Base-by-base conservation (phyloP, 2,797 vertebrate genomes). In the Siniperca undulata region DNA sequence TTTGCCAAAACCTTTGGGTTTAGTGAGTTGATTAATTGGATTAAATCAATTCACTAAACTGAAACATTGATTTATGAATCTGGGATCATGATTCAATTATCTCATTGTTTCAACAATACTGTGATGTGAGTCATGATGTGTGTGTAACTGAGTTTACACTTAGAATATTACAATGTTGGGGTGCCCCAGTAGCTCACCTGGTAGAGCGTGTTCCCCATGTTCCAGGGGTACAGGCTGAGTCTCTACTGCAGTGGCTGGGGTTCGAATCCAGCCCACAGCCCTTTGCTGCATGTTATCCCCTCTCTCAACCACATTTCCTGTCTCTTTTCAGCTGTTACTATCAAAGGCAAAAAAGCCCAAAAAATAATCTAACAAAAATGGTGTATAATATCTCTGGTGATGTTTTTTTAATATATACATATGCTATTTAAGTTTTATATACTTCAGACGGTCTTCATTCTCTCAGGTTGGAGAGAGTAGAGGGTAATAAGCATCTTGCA, bases 31-130 rank as follows among this genome's bases (percentile, higher is more conserved):
- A 70, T 75, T 79, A 80, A 86, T 79, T 85, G 46, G 66, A 82
- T 87, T 84, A 61, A 81, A 85, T 77, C 74, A 86, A 73, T 42
- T 87, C 78, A 79, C 34, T 71, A 83, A 85, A 85, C 60, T 81
- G 72, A 86, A 86, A 87, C 38, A 76, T 38, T 68, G 64, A 79
- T 77, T 80, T 79, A 61, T 72, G 16, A 70, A 59, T 74, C 34
- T n/a, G 42, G 17, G 42, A n/a, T 80, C 70, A 79, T 42, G 20
- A 81, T 77, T 85, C 53, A 87, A 65, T 89, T 74, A 74, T 80
- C 46, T 79, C 0, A 61, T 76, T 44, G 69, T 65, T 83, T 61
- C 42, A 44, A 27, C 38, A 69, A 52, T 19, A 36, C 16, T 44
- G 42, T 17, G 2, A n/a, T 55, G 60, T 42, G 68, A 77, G 30